Conservation (phyloP, 1,140 invertebrate species). For the Berghia stephanieae region DNA sequence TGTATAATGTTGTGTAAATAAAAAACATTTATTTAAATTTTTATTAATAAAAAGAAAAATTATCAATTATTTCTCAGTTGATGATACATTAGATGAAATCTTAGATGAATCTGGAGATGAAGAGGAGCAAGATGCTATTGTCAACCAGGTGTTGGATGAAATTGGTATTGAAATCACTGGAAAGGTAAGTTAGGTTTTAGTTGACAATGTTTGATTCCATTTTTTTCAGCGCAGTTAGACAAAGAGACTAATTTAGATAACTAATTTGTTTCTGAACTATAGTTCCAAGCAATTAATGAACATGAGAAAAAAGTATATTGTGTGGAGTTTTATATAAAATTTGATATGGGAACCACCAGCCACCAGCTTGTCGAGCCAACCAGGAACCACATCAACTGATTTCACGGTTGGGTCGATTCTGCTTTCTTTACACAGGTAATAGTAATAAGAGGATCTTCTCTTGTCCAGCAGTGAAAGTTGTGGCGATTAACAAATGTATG, state of each 20-base stretch:
- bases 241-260: not conserved
- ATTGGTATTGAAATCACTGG: constrained; percentile 94
- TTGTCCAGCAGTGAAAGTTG: too few species aligned
- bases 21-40: not conserved
- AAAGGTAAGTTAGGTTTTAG: constrained; percentile 72
- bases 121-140: constrained; percentile 85
- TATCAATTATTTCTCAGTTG: constrained; percentile 73
- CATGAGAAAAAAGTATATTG: too few species aligned
- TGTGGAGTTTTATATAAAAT: too few species aligned
- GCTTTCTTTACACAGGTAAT: too few species aligned
- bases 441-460: too few species aligned
- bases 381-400: too few species aligned
- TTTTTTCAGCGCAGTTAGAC: not conserved
- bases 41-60: not conserved
- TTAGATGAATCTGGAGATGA: constrained; percentile 89
- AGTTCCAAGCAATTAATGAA: too few species aligned
- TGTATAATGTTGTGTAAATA: not conserved
- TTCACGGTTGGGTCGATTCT: too few species aligned
- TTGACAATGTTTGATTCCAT: not conserved
- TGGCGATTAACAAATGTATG: too few species aligned
- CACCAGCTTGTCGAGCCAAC: too few species aligned
- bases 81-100: constrained; percentile 90
- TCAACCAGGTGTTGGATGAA: constrained; percentile 90
- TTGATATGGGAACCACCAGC: too few species aligned
- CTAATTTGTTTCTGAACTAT: too few species aligned